Base-by-base conservation (phyloP, 92 coral and sea anemone genomes). In the Paramuricea clavata region DNA sequence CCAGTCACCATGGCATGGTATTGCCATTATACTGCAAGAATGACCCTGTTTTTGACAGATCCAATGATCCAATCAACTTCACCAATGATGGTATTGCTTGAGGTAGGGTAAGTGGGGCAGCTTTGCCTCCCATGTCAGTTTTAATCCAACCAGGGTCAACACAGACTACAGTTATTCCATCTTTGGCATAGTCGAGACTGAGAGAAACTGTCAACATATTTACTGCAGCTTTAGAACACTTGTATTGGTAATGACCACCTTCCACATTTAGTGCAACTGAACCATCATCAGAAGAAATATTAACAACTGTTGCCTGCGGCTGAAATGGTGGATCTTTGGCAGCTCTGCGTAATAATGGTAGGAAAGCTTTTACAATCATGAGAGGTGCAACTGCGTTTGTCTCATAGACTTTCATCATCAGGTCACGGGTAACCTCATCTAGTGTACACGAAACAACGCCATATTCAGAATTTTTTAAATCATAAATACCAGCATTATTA, bases 141-240 rank as follows among this genome's bases (percentile, higher is more conserved):
- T 92, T 74, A 12, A 94, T 94, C 93, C 93, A 94, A 62, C 98
- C 95, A 28, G 98, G 95, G 86, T 81, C 74, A 22, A 94, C 9
- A 31, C 87, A 85, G 22, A 94, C 87, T 0, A 88, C 86, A 52
- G 73, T 57, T 47, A 94, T 74, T 11, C 95, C 95, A 17, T 90
- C 91, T 19, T 50, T 68, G 26, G 78, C 59, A 19, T 91, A 75
- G 62, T 93, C 96, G 12, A 86, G 59, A 82, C 95, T 92, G 21
- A 94, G 65, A 19, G 94, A 90, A 54, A 85, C 89, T 12, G 98
- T 90, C 16, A 93, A 60, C 81, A 82, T 86, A 50, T 94, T 94
- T 4, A 94, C 64, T 12, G 98, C 98, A 31, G 92, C 92, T 64
- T 94, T 94, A 5, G 83, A 78, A 36, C 49, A 49, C 31, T 60